A percentile compares a stretch with the other conserved stretches of the same genome.
phyloP scores from a whole-genome alignment of 2,113 vertebrate genomes.

The Pteropus alecto region DNA sequence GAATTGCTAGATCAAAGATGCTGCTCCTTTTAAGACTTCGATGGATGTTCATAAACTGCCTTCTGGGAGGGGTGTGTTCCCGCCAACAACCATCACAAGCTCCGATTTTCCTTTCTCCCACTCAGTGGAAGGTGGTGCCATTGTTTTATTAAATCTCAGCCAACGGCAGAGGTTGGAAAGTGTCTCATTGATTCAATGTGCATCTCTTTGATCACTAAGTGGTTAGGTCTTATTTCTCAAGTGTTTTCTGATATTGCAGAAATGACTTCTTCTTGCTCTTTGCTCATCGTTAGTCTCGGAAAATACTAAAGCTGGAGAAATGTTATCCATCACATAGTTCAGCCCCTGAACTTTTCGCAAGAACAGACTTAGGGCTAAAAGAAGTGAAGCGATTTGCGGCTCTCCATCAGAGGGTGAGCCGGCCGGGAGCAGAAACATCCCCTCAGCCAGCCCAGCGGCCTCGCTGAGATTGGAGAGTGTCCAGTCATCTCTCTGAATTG shows the following conservation, averaged over 20 bases:
- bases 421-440: neutral
- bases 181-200: neutral
- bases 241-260: neutral
- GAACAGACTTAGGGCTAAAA: neutral
- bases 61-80: neutral
- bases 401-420: neutral
- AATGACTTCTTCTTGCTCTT: neutral
- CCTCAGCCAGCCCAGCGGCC: rapidly evolving
- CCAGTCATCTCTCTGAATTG: neutral
- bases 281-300: neutral
- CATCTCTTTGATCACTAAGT: neutral
- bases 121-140: neutral
- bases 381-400: neutral
- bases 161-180: neutral
- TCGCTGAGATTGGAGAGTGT: neutral
- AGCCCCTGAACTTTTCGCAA: neutral
- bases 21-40: neutral
- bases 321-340: neutral
- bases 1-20: neutral
- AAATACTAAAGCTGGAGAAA: neutral
- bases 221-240: neutral
- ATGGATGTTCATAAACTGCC: neutral
- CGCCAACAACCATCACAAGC: neutral
- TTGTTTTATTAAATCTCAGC: neutral
- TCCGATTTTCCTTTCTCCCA: neutral